Evolutionary conservation across 1,140 invertebrate species (phyloP), one percentile per base, ranked within the genome.

Genomic region (Pogonomyrmex californicus): DNA sequence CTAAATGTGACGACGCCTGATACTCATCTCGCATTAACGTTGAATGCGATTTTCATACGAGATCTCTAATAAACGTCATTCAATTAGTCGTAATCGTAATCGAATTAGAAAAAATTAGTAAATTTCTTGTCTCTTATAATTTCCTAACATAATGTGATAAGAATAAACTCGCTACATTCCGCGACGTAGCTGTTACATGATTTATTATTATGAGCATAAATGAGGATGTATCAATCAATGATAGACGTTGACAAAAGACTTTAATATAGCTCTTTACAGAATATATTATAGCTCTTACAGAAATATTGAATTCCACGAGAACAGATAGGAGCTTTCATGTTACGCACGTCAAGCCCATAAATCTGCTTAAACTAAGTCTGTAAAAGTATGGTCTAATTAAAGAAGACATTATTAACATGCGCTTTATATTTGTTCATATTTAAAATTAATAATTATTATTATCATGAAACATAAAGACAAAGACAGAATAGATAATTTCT

Each of bases 1-100:
- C 7, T 68, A 66, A 79, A 79, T 51, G n/a, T 23, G 58, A 77
- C 9, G 4, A 65, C 33, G n/a, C 9, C 7, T 33, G 23, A 79
- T 79, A 70, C 41, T 56, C 41, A 77, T 62, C 23, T 33, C n/a
- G 73, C 12, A 23, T 30, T 60, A 38, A 76, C 23, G 36, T 41
- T 56, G 10, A 56, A 10, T 9, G 36, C 33, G 9, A 78, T 47
- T 33, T 62, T 36, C 30, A 33, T 65, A 7, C 10, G 10, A 23
- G 17, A 66, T 77, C 14, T 12, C n/a, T 36, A 66, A 78, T 79
- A 54, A 65, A 38, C 23, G 47, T 79, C 77, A 30, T 14, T 68
- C 33, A 23, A 51, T 79, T 79, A 79, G 36, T n/a, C 17, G 7
- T 23, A 14, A 41, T 5, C 14, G 60, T 10, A 30, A 23, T 23